Base-by-base conservation (phyloP, 2,797 vertebrate genomes). In the Macrochelys suwanniensis region DNA sequence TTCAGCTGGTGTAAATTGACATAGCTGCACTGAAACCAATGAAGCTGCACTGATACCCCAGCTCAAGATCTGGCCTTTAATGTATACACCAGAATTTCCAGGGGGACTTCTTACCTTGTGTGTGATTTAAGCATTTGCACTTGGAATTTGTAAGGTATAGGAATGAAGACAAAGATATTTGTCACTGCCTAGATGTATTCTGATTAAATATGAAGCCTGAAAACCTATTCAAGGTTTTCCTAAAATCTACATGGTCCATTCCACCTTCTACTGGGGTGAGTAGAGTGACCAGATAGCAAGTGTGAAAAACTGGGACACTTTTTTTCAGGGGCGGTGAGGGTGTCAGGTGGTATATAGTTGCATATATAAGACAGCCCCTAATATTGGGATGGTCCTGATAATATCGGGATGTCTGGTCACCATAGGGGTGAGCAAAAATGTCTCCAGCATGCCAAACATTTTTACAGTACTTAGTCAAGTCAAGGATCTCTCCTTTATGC, bases 381-480 rank as follows among this genome's bases (percentile, higher is more conserved):
- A 42, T 71, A 23, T 71, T 37, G 37, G 37, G 37, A 37, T 6
- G 21, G 37, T 71, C 68, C n/a, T 42, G n/a, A 23, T 71, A 11
- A 37, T 19, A 25, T 25, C 19, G 17, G 10, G 68, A 23, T 6
- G 5, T 71, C n/a, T 25, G 21, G 19, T 71, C 5, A 42, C 68
- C 37, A 1, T 42, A 37, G 17, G 80, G 80, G 11, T 1, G 9
- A 91, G 49, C 21, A 17, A 2, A 21, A 33, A 2, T 0, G 0
- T 77, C 88, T 88, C 78, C n/a, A 1, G 26, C 0, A 51, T 54
- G 28, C 31, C 0, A 0, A 65, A 17, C 0, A 0, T 3, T 61
- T 2, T 92, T 33, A 17, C 17, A 54, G 42, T 26, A 21, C 78
- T 23, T 8, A 6, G 37, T 68, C 50, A 81, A 83, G 49, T 42